Percentiles rank a stretch among this genome's conserved stretches.
These are phyloP conservation scores for Pseudocheirus occidentalis DNA, from an alignment of 2,797 vertebrate species.

Conservation along the genomic window DNA sequence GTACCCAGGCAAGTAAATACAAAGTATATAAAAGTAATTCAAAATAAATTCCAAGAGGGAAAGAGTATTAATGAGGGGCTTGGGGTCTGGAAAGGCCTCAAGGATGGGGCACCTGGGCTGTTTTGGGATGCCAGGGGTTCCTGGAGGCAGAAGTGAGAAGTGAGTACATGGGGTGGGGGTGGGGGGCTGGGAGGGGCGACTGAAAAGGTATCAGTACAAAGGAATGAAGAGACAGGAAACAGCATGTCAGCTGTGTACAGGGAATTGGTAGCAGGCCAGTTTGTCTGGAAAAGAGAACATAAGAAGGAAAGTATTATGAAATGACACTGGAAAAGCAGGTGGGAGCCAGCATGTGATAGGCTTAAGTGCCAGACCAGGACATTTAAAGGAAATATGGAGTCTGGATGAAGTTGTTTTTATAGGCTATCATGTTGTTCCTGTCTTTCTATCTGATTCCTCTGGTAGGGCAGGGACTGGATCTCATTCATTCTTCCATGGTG, in stretches of 20 bases:
- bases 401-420: background rate
- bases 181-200: too few species aligned
- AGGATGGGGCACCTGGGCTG: background rate
- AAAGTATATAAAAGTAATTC: background rate
- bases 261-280: background rate
- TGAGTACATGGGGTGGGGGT: too few species aligned
- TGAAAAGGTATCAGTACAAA: background rate
- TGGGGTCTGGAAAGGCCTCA: background rate
- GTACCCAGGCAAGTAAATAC: background rate
- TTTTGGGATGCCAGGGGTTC: background rate
- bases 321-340: background rate
- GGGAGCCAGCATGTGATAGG: background rate
- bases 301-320: background rate
- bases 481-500: rapidly evolving
- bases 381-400: background rate
- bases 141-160: background rate
- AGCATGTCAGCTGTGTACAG: background rate
- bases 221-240: background rate
- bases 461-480: background rate
- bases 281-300: background rate
- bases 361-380: background rate
- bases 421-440: background rate
- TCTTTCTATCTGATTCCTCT: background rate
- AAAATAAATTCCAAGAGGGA: background rate
- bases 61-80: background rate